Evolutionary conservation across 2,113 vertebrate genomes (phyloP).

Genomic region (Thryonomys swinderianus): DNA sequence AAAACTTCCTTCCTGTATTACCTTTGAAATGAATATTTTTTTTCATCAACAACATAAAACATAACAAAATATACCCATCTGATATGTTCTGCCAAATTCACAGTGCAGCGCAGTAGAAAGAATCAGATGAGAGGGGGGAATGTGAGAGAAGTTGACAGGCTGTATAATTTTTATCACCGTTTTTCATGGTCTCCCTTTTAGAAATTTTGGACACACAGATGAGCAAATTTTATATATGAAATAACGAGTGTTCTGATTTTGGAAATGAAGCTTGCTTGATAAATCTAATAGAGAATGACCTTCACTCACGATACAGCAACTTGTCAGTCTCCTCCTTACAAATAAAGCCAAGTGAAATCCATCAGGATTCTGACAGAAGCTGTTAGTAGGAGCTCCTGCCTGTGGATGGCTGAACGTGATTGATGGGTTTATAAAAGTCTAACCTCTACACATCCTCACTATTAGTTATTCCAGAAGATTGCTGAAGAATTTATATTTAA

Average conservation of each 20-base stretch:
- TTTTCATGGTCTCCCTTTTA: background rate
- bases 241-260: constrained; percentile 14
- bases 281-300: background rate
- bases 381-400: background rate
- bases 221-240: constrained; percentile 4
- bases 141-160: background rate
- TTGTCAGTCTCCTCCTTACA: background rate
- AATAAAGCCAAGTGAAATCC: background rate
- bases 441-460: background rate
- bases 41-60: constrained; percentile 6
- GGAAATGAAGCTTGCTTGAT: background rate
- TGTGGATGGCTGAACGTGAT: background rate
- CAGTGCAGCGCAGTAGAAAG: background rate
- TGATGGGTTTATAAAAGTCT: constrained; percentile 36
- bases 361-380: constrained; percentile 27
- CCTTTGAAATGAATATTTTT: constrained; percentile 36
- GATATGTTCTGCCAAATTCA: background rate
- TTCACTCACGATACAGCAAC: constrained; percentile 1
- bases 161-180: background rate
- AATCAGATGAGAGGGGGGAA: background rate
- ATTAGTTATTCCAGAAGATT: constrained; percentile 22
- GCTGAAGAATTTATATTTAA: background rate
- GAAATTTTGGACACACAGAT: constrained; percentile 46
- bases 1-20: constrained; percentile 8
- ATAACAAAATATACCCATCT: background rate